Percentiles rank a stretch among this genome's conserved stretches.
These are phyloP conservation scores for Oscheius myriophilus DNA, from an alignment of 2,888 invertebrate species.

Conservation along the genomic window DNA sequence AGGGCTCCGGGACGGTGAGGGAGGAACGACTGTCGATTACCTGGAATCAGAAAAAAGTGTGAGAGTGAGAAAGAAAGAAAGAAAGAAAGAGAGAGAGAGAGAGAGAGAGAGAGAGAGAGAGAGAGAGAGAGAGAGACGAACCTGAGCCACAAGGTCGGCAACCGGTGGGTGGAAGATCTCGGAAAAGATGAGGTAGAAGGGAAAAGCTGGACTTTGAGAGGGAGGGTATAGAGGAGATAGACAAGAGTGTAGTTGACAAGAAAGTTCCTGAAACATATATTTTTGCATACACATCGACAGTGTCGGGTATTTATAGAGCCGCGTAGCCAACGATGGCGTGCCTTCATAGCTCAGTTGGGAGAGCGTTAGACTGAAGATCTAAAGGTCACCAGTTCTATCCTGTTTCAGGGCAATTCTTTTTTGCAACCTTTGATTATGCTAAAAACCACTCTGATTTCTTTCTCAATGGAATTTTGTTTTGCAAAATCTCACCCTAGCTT, in stretches of 20 bases:
- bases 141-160: constrained; percentile 40
- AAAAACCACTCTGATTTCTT: no score
- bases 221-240: constrained; percentile 37
- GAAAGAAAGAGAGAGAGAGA: no score
- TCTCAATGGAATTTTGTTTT: no score
- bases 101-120: no score
- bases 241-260: constrained; percentile 23
- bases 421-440: no score
- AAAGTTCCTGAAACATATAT: constrained; percentile 13
- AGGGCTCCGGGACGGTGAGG: constrained; percentile 1
- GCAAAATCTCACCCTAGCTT: constrained; percentile 10
- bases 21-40: constrained; percentile 17
- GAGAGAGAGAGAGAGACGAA: not conserved
- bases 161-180: constrained; percentile 56
- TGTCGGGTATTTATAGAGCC: no score
- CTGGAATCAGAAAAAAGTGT: not conserved
- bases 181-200: constrained; percentile 45
- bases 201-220: constrained; percentile 15
- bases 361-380: constrained; percentile 68
- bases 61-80: no score
- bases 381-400: constrained; percentile 65
- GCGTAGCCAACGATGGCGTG: no score
- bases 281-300: not conserved
- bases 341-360: constrained; percentile 62
- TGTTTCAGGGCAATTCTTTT: constrained; percentile 51